Conservation (phyloP, 2,113 vertebrate species). For the Chauna torquata region DNA sequence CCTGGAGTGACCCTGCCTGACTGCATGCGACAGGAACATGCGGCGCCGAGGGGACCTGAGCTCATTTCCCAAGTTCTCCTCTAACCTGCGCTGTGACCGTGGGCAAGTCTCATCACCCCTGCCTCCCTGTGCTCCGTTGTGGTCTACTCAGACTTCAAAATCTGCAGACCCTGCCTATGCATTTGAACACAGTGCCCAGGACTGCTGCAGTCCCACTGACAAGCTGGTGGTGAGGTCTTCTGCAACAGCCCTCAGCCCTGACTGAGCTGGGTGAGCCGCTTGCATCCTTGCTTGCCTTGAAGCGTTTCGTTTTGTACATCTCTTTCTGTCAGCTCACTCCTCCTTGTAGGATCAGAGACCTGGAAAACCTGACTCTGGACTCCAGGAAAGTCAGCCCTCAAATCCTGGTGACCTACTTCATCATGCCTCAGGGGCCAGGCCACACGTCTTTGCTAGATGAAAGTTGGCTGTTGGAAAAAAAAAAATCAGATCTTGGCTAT, state of each 20-base stretch:
- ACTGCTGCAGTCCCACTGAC: not conserved
- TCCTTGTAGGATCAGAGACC: not conserved
- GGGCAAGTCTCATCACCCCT: not conserved
- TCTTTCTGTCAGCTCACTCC: not conserved
- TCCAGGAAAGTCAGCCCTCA: not conserved
- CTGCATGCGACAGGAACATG: not conserved
- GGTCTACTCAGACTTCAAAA: not conserved
- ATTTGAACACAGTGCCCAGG: not conserved
- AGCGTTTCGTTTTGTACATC: not conserved
- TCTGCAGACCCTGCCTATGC: not conserved
- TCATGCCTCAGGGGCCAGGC: not conserved
- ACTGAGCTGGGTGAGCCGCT: not conserved
- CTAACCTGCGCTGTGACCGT: not conserved
- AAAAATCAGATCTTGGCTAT: not conserved
- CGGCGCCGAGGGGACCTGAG: not conserved
- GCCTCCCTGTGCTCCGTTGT: not conserved
- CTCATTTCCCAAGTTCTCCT: not conserved
- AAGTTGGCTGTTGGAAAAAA: not conserved
- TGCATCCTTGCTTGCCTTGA: not conserved
- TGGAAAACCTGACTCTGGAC: not conserved
- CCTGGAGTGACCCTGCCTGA: not conserved
- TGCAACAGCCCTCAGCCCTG: fast-evolving
- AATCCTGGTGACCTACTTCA: not conserved
- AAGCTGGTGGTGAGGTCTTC: not conserved
- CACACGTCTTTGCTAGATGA: not conserved